Evolutionary conservation across 2,113 vertebrate species (phyloP), one percentile per base, ranked within the genome.

Genomic region (Chloebia gouldiae): DNA sequence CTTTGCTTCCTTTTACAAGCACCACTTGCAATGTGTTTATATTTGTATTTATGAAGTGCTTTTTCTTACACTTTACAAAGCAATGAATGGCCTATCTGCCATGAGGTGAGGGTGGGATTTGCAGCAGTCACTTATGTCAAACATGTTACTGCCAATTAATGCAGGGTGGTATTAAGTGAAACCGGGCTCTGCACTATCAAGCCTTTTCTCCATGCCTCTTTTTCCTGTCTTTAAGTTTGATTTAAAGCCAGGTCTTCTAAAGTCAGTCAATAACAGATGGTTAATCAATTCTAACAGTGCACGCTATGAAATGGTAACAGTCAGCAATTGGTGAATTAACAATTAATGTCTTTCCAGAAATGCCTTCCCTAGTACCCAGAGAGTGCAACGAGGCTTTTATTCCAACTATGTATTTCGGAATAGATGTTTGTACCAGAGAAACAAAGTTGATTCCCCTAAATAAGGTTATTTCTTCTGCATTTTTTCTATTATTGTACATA

Each of bases 11-110:
- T 96, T 97, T 94, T 96, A 94, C 92, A 94, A 94, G 92, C 90
- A 83, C 88, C 94, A 90, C 88, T 96, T 93, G 95, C 92, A 97
- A 92, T 76, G 84, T 95, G 92, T 96, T 97, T 97, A 96, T 97
- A 96, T 97, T 97, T 97, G 94, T 97, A 96, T 96, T 96, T 97
- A 96, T 97, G 96, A 97, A 96, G 95, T 97, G 96, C 71, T 84
- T 97, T 96, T 97, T 96, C 95, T 97, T 92, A 95, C 96, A 97
- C 94, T 95, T 95, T 83, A 85, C 94, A 94, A 97, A 95, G 93
- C 94, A 83, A 71, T 73, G 91, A 96, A 88, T 69, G 61, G 87
- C 33, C 61, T 88, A 94, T 92, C 91, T 89, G 81, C 86, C 81
- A 90, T 18, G 81, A 96, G 91, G 94, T 79, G 81, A 95, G 75